A percentile compares a stretch with the other conserved stretches of the same genome.
Evolutionary conservation across 2,888 invertebrate species (phyloP).

Genomic region (Rambutsinella grinnellia): DNA sequence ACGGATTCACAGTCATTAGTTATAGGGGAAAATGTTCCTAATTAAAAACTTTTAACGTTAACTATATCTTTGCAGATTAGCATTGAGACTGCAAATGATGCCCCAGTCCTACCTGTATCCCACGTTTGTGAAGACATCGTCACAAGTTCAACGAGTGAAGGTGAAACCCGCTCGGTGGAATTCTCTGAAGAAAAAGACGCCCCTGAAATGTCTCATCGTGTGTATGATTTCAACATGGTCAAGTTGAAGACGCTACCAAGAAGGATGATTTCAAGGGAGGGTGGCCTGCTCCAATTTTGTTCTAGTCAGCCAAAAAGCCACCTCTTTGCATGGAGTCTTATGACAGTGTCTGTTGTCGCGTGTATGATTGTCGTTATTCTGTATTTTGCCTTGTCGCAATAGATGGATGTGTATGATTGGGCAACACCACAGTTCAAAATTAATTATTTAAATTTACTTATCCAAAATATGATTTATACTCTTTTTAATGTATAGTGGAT

Average conservation of each 20-base stretch:
- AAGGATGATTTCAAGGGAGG: neutral
- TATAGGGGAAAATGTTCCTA: neutral
- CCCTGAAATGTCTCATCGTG: conserved; percentile 20
- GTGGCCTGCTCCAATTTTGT: neutral
- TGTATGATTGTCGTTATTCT: conserved; percentile 6
- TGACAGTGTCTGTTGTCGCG: conserved; percentile 8
- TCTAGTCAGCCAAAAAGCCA: conserved; percentile 12
- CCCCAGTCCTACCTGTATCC: neutral
- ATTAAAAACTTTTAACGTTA: neutral
- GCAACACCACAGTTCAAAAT: too few species aligned
- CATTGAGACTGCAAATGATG: neutral
- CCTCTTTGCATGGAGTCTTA: conserved; percentile 14
- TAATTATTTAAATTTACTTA: too few species aligned
- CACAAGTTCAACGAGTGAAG: neutral
- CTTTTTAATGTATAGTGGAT: too few species aligned
- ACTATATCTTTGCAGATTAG: too few species aligned
- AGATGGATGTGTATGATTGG: too few species aligned
- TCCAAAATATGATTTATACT: too few species aligned
- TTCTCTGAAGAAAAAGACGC: conserved; percentile 40
- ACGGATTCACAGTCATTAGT: too few species aligned
- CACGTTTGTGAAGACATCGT: neutral
- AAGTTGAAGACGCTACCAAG: conserved; percentile 36
- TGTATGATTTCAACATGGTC: conserved; percentile 41
- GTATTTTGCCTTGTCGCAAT: too few species aligned
- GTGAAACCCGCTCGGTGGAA: neutral